Conservation (phyloP, 2,888 invertebrate genomes). For the Priocnemis perturbator region DNA sequence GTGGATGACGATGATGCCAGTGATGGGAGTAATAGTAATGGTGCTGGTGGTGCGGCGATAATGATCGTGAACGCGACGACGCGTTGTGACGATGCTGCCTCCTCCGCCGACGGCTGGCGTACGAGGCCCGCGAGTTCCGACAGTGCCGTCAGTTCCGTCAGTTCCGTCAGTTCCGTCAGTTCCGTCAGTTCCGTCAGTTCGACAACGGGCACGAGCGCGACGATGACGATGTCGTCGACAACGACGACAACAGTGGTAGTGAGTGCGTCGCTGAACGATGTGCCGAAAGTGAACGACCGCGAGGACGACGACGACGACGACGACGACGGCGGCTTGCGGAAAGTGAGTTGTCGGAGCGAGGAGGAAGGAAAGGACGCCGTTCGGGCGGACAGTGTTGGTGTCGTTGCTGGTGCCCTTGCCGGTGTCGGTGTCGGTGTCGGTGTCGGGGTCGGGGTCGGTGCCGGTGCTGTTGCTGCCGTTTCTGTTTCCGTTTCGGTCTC, state of each 20-base stretch:
- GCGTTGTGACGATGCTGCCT: background rate
- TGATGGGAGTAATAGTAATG: slow-evolving; percentile 28
- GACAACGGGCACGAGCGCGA: too few relatives aligned
- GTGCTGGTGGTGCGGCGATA: slow-evolving; percentile 25
- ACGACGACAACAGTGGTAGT: slow-evolving; percentile 78
- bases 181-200: too few relatives aligned
- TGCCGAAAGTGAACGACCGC: slow-evolving; percentile 18
- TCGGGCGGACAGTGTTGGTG: slow-evolving; percentile 30
- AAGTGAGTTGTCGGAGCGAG: slow-evolving; percentile 25
- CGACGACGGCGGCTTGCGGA: slow-evolving; percentile 30
- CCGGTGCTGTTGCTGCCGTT: slow-evolving; percentile 17
- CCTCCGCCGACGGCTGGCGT: background rate
- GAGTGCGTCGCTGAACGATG: slow-evolving; percentile 65
- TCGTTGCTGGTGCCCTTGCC: slow-evolving; percentile 23
- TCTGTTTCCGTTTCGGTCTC: background rate
- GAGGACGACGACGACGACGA: slow-evolving; percentile 21
- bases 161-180: background rate
- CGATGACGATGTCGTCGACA: slow-evolving; percentile 65
- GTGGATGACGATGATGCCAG: slow-evolving; percentile 16
- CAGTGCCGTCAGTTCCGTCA: background rate
- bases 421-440: too few relatives aligned
- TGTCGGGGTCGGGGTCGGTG: too few relatives aligned
- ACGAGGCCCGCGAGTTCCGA: background rate
- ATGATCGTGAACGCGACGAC: slow-evolving; percentile 65
- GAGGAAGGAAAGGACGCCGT: slow-evolving; percentile 16